These are phyloP conservation scores for Sclerodermus sp. DNA, from an alignment of 2,888 invertebrate genomes.

Conservation along the genomic window DNA sequence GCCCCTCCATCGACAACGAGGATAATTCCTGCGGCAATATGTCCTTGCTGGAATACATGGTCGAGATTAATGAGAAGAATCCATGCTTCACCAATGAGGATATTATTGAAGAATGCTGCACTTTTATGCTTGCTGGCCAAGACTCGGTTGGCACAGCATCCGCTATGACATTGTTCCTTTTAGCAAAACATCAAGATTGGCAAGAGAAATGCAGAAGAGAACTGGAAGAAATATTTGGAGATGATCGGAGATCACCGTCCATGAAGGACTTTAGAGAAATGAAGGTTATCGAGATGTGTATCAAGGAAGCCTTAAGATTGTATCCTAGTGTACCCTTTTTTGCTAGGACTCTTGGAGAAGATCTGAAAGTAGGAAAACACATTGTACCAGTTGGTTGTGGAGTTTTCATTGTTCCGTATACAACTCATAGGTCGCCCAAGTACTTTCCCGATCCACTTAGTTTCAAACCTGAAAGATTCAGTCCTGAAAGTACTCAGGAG, in stretches of 20 bases:
- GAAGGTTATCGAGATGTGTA: conserved; percentile 46
- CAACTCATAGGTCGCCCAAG: conserved; percentile 62
- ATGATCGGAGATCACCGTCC: conserved; percentile 26
- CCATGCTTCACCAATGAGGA: conserved; percentile 62
- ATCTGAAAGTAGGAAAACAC: conserved; percentile 50
- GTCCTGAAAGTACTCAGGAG: conserved; percentile 58
- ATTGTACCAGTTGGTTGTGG: conserved; percentile 62
- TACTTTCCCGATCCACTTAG: conserved; percentile 63
- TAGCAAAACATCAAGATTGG: conserved; percentile 61
- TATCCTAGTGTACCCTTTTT: conserved; percentile 50
- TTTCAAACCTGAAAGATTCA: conserved; percentile 64
- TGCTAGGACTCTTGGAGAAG: conserved; percentile 43
- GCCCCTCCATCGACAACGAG: not conserved
- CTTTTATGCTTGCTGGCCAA: conserved; percentile 68
- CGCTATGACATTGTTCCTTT: conserved; percentile 62
- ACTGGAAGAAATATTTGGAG: conserved; percentile 37
- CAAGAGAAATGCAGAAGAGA: conserved; percentile 50
- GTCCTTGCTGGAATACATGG: conserved; percentile 61
- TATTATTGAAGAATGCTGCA: conserved; percentile 64
- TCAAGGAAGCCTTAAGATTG: conserved; percentile 49
- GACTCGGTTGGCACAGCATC: conserved; percentile 65
- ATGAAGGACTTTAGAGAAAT: conserved; percentile 41
- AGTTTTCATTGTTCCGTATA: conserved; percentile 62
- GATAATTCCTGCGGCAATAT: conserved; percentile 4
- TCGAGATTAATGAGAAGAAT: conserved; percentile 60